Conservation (phyloP, 2,888 invertebrate genomes). For the Acanthopleura granulata region DNA sequence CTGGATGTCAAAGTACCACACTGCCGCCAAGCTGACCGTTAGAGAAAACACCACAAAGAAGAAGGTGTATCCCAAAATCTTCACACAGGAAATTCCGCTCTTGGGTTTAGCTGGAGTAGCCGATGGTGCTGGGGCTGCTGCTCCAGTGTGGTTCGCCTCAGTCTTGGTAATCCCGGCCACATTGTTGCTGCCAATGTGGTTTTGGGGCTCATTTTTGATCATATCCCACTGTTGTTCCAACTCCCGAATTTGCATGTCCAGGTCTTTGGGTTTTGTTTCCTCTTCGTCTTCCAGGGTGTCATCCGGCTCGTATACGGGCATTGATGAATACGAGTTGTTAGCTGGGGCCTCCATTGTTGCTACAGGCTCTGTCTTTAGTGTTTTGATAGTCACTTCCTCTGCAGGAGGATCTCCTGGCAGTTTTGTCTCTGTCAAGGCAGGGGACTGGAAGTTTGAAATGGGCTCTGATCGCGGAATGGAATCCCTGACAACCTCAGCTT, state of each 20-base stretch:
- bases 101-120: background rate
- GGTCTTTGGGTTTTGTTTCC: constrained; percentile 36
- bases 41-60: constrained; percentile 41
- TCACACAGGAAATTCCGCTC: constrained; percentile 35
- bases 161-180: background rate
- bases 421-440: background rate
- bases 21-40: constrained; percentile 42
- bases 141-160: constrained; percentile 1
- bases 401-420: background rate
- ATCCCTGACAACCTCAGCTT: constrained; percentile 1
- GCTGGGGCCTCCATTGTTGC: background rate
- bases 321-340: constrained; percentile 32
- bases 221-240: constrained; percentile 50
- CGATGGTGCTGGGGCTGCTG: background rate
- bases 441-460: constrained; percentile 3
- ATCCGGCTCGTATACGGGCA: constrained; percentile 42
- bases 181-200: constrained; percentile 33
- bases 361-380: background rate
- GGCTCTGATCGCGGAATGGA: constrained; percentile 8
- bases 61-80: constrained; percentile 41
- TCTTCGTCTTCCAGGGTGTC: constrained; percentile 38
- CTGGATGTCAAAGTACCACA: constrained; percentile 52
- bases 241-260: constrained; percentile 57
- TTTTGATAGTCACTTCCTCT: background rate
- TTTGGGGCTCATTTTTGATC: constrained; percentile 36